These are phyloP conservation scores for Uria lomvia DNA, from an alignment of 2,113 vertebrate genomes.

Conservation along the genomic window DNA sequence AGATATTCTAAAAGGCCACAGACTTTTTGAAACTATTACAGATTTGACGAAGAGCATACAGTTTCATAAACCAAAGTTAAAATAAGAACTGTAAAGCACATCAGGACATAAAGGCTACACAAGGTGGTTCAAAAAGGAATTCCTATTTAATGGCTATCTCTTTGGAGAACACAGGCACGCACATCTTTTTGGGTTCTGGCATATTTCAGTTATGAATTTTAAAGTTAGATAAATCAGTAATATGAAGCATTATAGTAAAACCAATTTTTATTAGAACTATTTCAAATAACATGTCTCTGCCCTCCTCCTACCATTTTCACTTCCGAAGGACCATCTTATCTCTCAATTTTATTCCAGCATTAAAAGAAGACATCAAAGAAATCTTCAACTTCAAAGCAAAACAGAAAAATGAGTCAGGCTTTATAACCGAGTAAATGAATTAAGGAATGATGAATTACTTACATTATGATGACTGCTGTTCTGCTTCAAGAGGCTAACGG, in stretches of 20 bases:
- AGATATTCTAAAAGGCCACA: background rate
- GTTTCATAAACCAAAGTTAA: background rate
- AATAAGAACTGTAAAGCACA: background rate
- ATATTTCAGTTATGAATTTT: background rate
- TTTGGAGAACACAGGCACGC: accelerated
- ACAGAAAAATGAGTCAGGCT: background rate
- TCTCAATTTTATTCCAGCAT: background rate
- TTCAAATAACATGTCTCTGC: background rate
- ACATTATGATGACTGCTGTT: slow-evolving; percentile 77
- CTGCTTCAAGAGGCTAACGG: slow-evolving; percentile 78
- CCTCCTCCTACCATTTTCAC: background rate
- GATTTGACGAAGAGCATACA: background rate
- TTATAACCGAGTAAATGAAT: background rate
- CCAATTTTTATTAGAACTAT: background rate
- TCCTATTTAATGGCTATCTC: background rate
- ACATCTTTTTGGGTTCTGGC: accelerated
- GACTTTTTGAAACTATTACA: background rate
- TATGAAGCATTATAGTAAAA: background rate
- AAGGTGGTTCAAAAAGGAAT: background rate
- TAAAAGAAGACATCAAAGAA: background rate
- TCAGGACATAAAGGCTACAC: background rate
- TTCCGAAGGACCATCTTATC: background rate
- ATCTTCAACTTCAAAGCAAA: background rate
- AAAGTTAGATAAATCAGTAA: background rate
- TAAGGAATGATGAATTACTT: slow-evolving; percentile 64